phyloP scores from a whole-genome alignment of 30 jellyfish, hydroid and myxozoan species.

The Aurelia aurita complex sp. Pacific region DNA sequence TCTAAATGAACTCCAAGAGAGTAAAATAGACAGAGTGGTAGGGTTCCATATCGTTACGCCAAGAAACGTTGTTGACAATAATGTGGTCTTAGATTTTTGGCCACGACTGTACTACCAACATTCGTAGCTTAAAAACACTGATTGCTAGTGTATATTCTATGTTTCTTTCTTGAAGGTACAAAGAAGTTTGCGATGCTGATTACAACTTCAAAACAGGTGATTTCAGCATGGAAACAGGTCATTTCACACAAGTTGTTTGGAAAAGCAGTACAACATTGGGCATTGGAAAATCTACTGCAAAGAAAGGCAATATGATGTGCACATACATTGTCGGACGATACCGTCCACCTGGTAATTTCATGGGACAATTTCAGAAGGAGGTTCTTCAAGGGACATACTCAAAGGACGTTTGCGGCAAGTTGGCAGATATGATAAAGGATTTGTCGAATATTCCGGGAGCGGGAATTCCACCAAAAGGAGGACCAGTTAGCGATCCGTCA shows the following conservation, averaged over 20 bases:
- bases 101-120: too few species aligned
- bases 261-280: slow-evolving; percentile 60
- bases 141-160: not conserved
- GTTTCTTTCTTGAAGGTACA: slow-evolving; percentile 52
- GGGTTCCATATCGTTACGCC: too few species aligned
- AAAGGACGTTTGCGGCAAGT: slow-evolving; percentile 19
- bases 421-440: slow-evolving; percentile 43
- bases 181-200: slow-evolving; percentile 72
- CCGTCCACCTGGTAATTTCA: slow-evolving; percentile 70
- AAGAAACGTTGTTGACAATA: too few species aligned
- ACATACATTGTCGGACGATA: slow-evolving; percentile 74
- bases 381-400: slow-evolving; percentile 55
- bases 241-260: slow-evolving; percentile 88
- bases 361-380: slow-evolving; percentile 63
- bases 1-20: too few species aligned
- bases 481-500: slow-evolving; percentile 27
- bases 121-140: too few species aligned
- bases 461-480: slow-evolving; percentile 44
- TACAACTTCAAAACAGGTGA: slow-evolving; percentile 66
- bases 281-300: slow-evolving; percentile 65
- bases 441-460: slow-evolving; percentile 42
- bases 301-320: slow-evolving; percentile 48
- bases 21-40: too few species aligned
- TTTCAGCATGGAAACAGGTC: slow-evolving; percentile 64
- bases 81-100: too few species aligned